Percentiles rank a stretch among this genome's conserved stretches.
Conservation (phyloP, 2,888 invertebrate species). For the Aleiodes testaceus region DNA sequence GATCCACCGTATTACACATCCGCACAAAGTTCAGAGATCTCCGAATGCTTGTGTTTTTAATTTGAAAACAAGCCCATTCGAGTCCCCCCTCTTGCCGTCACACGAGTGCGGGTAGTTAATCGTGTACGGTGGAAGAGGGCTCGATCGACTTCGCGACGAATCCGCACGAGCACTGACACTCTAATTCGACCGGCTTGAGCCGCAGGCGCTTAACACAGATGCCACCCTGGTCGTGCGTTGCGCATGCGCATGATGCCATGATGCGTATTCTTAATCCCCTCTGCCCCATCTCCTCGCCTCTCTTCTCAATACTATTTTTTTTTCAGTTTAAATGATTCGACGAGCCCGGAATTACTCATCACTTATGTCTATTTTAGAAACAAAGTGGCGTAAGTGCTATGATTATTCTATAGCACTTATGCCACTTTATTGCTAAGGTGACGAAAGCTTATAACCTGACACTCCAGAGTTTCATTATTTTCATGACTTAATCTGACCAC, state of each 20-base stretch:
- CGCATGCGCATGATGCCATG: conserved; percentile 37
- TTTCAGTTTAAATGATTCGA: no score
- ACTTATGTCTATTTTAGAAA: no score
- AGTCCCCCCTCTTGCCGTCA: conserved; percentile 21
- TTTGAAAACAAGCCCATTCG: conserved; percentile 13
- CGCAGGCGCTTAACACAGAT: conserved; percentile 45
- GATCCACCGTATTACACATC: conserved; percentile 32
- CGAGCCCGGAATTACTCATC: no score
- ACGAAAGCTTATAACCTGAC: no score
- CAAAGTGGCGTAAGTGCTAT: no score
- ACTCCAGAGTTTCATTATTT: no score
- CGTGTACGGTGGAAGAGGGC: conserved; percentile 51
- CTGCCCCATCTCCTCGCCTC: no score
- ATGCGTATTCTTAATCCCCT: conserved; percentile 11
- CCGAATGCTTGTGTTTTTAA: conserved; percentile 17
- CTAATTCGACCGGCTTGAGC: conserved; percentile 50
- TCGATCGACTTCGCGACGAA: conserved; percentile 62
- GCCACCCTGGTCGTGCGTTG: conserved; percentile 30
- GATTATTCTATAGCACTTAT: no score
- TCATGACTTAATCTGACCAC: no score
- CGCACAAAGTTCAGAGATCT: conserved; percentile 19
- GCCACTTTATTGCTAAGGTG: no score
- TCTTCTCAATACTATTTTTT: no score
- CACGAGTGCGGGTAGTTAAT: conserved; percentile 40
- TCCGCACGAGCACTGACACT: conserved; percentile 62